Percentiles rank a stretch among this genome's conserved stretches.
Conservation (phyloP, 1,140 invertebrate genomes). For the Anadara kagoshimensis region DNA sequence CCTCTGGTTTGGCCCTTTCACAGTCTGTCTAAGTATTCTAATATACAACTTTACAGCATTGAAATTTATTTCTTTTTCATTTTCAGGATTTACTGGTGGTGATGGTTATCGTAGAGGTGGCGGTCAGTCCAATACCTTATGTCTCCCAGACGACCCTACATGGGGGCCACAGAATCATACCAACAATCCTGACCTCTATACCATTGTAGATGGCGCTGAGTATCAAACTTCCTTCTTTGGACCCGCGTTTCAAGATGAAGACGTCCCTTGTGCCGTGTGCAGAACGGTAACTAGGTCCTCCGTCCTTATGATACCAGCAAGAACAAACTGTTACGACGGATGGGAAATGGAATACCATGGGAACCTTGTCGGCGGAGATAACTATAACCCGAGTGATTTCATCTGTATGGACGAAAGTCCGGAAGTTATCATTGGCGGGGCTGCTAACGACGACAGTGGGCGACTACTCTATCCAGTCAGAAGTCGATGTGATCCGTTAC, state of each 20-base stretch:
- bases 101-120: not conserved
- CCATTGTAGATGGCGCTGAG: slow-evolving; percentile 19
- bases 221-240: slow-evolving; percentile 8
- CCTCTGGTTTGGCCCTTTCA: too few species aligned
- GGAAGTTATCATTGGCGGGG: slow-evolving; percentile 26
- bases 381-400: slow-evolving; percentile 17
- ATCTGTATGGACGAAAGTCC: slow-evolving; percentile 42
- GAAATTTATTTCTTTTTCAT: not conserved
- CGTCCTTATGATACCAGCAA: slow-evolving; percentile 48
- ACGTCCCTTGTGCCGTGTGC: slow-evolving; percentile 44
- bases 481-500: slow-evolving; percentile 34
- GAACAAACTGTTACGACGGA: slow-evolving; percentile 32
- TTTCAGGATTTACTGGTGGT: slow-evolving; percentile 22
- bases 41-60: too few species aligned
- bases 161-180: not conserved
- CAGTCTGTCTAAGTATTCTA: too few species aligned
- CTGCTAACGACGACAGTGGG: slow-evolving; percentile 31
- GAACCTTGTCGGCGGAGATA: slow-evolving; percentile 6
- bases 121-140: slow-evolving; percentile 4
- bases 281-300: slow-evolving; percentile 7
- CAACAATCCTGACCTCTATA: not conserved
- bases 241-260: not conserved
- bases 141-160: slow-evolving; percentile 11
- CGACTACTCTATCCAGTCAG: slow-evolving; percentile 40
- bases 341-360: slow-evolving; percentile 51